Percentiles rank a stretch among this genome's conserved stretches.
These are phyloP conservation scores for Cyanoderma ruficeps DNA, from an alignment of 2,113 vertebrate species.

Conservation along the genomic window DNA sequence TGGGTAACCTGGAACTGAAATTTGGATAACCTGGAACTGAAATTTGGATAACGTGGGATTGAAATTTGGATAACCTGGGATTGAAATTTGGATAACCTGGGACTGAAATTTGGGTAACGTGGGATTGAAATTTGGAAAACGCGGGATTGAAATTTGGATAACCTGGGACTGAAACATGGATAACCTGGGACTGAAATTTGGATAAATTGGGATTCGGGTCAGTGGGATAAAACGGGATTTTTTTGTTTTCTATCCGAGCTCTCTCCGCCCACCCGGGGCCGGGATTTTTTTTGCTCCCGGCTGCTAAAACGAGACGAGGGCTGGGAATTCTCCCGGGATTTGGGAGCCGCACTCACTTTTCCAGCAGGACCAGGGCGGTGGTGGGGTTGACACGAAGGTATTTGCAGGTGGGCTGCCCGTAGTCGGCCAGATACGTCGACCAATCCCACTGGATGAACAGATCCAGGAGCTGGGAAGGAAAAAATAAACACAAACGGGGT, in stretches of 20 bases:
- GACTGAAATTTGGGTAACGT: no score
- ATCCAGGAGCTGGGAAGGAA: slow-evolving; percentile 83
- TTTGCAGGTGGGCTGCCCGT: slow-evolving; percentile 89
- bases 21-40: no score
- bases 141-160: no score
- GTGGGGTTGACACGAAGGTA: slow-evolving; percentile 94
- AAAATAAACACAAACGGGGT: neutral
- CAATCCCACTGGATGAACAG: slow-evolving; percentile 98
- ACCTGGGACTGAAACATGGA: no score
- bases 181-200: no score
- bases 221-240: neutral
- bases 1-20: no score
- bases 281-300: neutral
- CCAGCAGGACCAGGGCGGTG: slow-evolving; percentile 88
- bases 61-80: no score
- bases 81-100: no score
- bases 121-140: no score
- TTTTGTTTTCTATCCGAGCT: neutral
- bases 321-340: rapidly evolving
- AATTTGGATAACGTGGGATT: no score
- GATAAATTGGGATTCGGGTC: neutral
- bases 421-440: slow-evolving; percentile 94
- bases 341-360: slow-evolving; percentile 83
- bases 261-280: neutral
- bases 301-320: rapidly evolving